Evolutionary conservation across 2,797 vertebrate genomes (phyloP), one percentile per base, ranked within the genome.

Genomic region (Rhinoraja longicauda): DNA sequence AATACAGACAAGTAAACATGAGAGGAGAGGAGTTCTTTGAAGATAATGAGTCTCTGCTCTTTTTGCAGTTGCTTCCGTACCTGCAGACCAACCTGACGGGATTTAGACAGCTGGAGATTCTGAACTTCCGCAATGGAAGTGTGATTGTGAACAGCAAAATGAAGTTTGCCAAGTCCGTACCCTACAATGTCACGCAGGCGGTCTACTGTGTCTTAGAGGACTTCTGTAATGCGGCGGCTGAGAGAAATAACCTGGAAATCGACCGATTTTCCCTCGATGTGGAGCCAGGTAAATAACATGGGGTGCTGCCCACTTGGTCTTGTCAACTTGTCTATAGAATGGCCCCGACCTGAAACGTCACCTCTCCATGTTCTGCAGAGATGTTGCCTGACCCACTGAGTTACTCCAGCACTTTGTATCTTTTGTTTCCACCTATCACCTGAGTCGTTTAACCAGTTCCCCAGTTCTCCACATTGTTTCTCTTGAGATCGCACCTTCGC

Each of bases 111-210:
- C 95, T 99, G 94, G 98, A 99, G 96, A 98, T 99, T 81, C 97
- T 99, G 0, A 98, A 97, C 96, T 99, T 99, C 96, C 96, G 97
- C 94, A 97, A 97, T 0, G 98, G 98, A 93, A 99, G 98, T 24
- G 97, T 99, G 93, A 98, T 98, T 19, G 96, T 99, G 93, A 99
- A 99, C 93, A 99, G 98, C 95, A 98, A 96, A 95, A 96, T 98
- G 96, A 97, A 96, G 93, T 98, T 99, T 93, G 93, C 96, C 86
- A 96, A 95, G 94, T 96, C 97, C 0, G 98, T 99, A 93, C 97
- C 98, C 0, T 99, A 98, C 95, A 98, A 99, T 92, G 95, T 99
- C 94, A 98, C 98, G 0, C 94, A 97, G 95, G 98, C 98, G 0
- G 97, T 99, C 73, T 97, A 97, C 10, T 96, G 96, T 0, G 96